A percentile compares a stretch with the other conserved stretches of the same genome.
phyloP scores from a whole-genome alignment of 2,888 invertebrate genomes.

The Fragum whitleyi region DNA sequence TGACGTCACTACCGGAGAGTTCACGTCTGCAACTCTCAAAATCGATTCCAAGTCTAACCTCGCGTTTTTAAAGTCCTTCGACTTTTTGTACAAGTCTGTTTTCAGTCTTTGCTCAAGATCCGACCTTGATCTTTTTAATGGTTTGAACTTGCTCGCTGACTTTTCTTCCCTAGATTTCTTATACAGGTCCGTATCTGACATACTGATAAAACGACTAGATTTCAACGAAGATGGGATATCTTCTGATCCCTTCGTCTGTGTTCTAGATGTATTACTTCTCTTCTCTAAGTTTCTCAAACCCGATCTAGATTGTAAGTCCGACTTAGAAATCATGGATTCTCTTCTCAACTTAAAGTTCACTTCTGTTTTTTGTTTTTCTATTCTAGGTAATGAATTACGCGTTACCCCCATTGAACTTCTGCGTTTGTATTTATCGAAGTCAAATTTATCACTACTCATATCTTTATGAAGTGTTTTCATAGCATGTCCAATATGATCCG shows the following conservation, averaged over 20 bases:
- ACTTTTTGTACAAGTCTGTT: conserved; percentile 17
- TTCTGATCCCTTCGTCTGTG: neutral
- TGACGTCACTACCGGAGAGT: neutral
- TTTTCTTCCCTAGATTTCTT: conserved; percentile 8
- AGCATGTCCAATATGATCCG: conserved; percentile 35
- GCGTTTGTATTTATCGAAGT: conserved; percentile 41
- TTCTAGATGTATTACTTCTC: conserved; percentile 23
- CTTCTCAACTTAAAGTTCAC: conserved; percentile 6
- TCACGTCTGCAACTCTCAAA: conserved; percentile 14
- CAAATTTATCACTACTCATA: conserved; percentile 49
- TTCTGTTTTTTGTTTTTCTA: conserved; percentile 18
- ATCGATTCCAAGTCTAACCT: conserved; percentile 14
- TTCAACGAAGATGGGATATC: conserved; percentile 6
- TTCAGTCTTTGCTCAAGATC: conserved; percentile 20
- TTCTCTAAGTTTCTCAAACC: neutral
- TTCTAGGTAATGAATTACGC: neutral
- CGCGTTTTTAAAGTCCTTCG: conserved; percentile 9
- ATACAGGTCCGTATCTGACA: conserved; percentile 58
- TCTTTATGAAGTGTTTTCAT: conserved; percentile 44
- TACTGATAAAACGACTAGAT: conserved; percentile 38
- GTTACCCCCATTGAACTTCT: neutral
- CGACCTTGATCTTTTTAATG: neutral
- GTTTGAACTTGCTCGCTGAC: neutral
- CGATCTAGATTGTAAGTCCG: neutral
- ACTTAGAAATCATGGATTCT: conserved; percentile 8